Evolutionary conservation across 2,113 vertebrate genomes (phyloP).

Genomic region (Proterorhinus semilunaris): DNA sequence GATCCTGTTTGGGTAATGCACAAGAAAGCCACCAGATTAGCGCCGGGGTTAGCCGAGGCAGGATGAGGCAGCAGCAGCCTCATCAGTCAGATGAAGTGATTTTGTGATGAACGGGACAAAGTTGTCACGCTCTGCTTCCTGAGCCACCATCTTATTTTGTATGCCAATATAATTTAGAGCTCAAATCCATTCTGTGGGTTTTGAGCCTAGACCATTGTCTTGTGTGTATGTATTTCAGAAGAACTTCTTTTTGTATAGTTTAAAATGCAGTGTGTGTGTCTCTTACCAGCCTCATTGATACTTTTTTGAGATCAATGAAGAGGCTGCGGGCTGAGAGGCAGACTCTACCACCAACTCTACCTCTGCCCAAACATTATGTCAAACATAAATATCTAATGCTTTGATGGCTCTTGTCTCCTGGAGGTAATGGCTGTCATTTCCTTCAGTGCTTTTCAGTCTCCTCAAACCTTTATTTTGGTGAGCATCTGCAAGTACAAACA

Average conservation of each 20-base stretch:
- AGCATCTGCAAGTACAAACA: conserved; percentile 48
- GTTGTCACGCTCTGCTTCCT: conserved; percentile 23
- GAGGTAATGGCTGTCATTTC: conserved; percentile 43
- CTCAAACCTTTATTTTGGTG: conserved; percentile 45
- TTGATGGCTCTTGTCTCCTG: conserved; percentile 47
- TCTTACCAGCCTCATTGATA: conserved; percentile 56
- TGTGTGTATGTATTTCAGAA: conserved; percentile 45
- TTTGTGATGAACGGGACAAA: conserved; percentile 35
- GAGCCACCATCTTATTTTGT: conserved; percentile 29
- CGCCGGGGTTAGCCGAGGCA: conserved; percentile 37
- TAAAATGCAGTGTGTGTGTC: conserved; percentile 60
- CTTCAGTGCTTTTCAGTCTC: conserved; percentile 22
- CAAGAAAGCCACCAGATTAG: conserved; percentile 54
- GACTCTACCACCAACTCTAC: conserved; percentile 8
- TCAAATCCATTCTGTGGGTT: conserved; percentile 61
- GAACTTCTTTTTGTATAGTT: conserved; percentile 64
- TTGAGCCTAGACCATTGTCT: conserved; percentile 42
- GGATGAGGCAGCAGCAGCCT: conserved; percentile 37
- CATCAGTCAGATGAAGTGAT: conserved; percentile 45
- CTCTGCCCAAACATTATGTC: conserved; percentile 34
- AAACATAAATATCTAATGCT: conserved; percentile 52
- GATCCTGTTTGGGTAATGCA: conserved; percentile 54
- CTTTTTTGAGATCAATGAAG: conserved; percentile 69
- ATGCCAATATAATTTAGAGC: conserved; percentile 38
- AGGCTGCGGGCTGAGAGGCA: conserved; percentile 52